phyloP scores from a whole-genome alignment of 1,140 invertebrate species.

The Wiebesia pumilae region DNA sequence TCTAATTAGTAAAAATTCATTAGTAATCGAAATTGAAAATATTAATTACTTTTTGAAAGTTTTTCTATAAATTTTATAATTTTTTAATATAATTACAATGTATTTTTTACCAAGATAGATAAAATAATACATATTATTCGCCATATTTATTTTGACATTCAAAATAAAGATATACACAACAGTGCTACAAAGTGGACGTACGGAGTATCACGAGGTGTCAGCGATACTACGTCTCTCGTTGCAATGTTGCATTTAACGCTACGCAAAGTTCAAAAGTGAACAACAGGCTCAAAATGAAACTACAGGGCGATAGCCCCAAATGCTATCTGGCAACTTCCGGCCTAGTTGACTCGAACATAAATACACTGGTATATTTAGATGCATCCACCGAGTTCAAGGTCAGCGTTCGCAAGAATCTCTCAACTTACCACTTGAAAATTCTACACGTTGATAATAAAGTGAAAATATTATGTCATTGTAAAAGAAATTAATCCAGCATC shows the following conservation, averaged over 20 bases:
- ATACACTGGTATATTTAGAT: conserved; percentile 56
- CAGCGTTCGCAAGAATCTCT: conserved; percentile 32
- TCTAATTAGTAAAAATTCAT: too few relatives aligned
- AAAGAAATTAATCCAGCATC: background rate
- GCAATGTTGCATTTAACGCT: conserved; percentile 11
- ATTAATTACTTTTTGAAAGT: too few relatives aligned
- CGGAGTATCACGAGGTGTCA: conserved; percentile 21
- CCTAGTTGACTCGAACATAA: conserved; percentile 58
- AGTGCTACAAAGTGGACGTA: background rate
- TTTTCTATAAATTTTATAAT: too few relatives aligned
- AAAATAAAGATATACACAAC: background rate
- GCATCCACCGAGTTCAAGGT: conserved; percentile 60
- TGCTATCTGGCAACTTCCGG: conserved; percentile 56
- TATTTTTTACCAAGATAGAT: too few relatives aligned
- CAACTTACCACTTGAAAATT: background rate
- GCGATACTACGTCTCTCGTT: background rate
- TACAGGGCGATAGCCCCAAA: conserved; percentile 45
- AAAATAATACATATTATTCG: too few relatives aligned
- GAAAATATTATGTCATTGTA: background rate
- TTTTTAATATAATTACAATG: too few relatives aligned
- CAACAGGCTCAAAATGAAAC: conserved; percentile 12
- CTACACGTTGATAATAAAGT: background rate
- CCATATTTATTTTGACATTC: too few relatives aligned
- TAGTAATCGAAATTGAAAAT: too few relatives aligned
- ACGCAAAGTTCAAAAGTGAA: conserved; percentile 38